Conservation (phyloP, 2,888 invertebrate species). For the Agriotes lineatus region DNA sequence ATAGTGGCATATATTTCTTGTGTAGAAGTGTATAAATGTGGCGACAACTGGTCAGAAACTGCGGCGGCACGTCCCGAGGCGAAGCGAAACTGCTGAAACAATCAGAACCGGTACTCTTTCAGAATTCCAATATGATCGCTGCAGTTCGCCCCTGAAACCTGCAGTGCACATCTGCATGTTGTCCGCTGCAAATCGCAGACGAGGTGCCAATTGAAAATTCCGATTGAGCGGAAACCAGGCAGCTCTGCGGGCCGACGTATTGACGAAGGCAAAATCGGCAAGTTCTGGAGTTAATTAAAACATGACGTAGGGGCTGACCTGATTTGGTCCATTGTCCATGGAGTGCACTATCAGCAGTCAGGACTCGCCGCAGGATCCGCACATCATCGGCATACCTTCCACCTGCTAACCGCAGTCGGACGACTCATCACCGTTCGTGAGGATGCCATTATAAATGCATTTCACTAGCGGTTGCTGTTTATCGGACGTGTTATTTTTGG, state of each 20-base stretch:
- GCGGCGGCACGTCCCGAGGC: conserved; percentile 16
- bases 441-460: background rate
- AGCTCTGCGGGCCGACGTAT: background rate
- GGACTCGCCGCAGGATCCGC: conserved; percentile 27
- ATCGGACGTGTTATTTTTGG: background rate
- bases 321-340: conserved; percentile 31
- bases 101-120: conserved; percentile 23
- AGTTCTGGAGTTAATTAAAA: conserved; percentile 34
- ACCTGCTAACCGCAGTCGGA: conserved; percentile 28
- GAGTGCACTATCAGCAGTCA: conserved; percentile 31
- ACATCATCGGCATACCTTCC: conserved; percentile 34
- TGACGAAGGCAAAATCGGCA: conserved; percentile 26
- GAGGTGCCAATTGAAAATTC: background rate
- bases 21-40: conserved; percentile 22
- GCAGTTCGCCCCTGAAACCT: background rate
- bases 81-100: conserved; percentile 24
- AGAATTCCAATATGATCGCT: conserved; percentile 25
- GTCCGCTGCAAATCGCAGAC: background rate
- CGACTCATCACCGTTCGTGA: background rate
- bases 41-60: conserved; percentile 29
- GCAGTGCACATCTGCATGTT: conserved; percentile 9
- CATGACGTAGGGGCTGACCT: conserved; percentile 28
- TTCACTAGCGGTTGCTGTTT: too few relatives aligned
- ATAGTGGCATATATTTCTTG: conserved; percentile 8
- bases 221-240: background rate